Evolutionary conservation across 2,113 vertebrate genomes (phyloP), one percentile per base, ranked within the genome.

Genomic region (Aramus guarauna): DNA sequence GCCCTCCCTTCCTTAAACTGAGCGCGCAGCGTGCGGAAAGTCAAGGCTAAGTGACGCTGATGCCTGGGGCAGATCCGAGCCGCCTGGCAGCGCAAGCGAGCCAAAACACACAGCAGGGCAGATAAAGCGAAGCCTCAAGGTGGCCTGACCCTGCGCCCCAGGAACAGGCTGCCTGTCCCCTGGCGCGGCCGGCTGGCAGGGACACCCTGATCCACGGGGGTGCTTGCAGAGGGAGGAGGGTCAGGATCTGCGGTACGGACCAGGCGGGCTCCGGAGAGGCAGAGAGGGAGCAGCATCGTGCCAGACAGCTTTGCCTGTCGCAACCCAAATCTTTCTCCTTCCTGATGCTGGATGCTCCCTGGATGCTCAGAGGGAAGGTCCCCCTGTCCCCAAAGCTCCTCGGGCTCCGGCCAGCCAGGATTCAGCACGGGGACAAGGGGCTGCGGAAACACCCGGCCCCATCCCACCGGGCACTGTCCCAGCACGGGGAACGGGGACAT

Each of bases 21-120:
- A 2, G 45, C 88, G 75, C 1, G 2, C 41, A 9, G 89, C 0
- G 11, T 16, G 58, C 86, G 85, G 91, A 85, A 96, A 87, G 87
- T 95, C 94, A 95, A 21, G 86, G 94, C 81, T 19, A 50, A 73
- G 77, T 85, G 94, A 97, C 58, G 91, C 77, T n/a, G 91, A 88
- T 62, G 96, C 87, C 89, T 48, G 58, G 80, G 89, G 85, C 73
- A 19, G 24, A 64, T 48, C 56, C 0, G 47, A 91, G 94, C 53
- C 1, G 27, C 55, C 30, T 3, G 3, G 68, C 62, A 30, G 87
- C 0, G 4, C 88, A 89, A 5, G 45, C 39, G 8, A 93, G 88
- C 68, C 88, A 85, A 86, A 92, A 75, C 63, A 91, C 95, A 85
- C 86, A 82, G 41, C 74, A 2, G 72, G 41, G 85, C 67, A 86